A percentile compares a stretch with the other conserved stretches of the same genome.
Evolutionary conservation across 1,140 invertebrate species (phyloP).

Genomic region (Scaptomyza pallida): DNA sequence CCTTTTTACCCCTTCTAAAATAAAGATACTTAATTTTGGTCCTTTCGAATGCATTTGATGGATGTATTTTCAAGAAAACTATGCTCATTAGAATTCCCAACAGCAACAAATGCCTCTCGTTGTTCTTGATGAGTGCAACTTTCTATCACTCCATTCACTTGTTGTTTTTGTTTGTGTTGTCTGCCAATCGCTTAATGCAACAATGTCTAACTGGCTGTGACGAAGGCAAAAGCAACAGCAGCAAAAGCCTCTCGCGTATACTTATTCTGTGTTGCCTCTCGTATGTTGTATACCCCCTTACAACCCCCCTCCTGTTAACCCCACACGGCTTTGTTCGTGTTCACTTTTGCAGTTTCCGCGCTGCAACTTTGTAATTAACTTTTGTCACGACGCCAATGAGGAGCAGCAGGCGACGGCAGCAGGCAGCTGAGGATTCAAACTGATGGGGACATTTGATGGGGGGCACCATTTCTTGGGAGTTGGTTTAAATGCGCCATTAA

Average conservation of each 20-base stretch:
- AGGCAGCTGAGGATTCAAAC: constrained; percentile 21
- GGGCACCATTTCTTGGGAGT: constrained; percentile 14
- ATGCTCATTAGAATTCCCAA: constrained; percentile 36
- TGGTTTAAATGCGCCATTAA: constrained; percentile 13
- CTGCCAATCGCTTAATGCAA: constrained; percentile 58
- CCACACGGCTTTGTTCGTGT: constrained; percentile 56
- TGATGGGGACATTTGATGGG: constrained; percentile 17
- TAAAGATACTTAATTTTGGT: no score
- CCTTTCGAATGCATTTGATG: background rate
- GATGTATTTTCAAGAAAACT: constrained; percentile 2
- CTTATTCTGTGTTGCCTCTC: constrained; percentile 15
- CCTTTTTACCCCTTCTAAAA: no score
- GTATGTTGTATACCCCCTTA: constrained; percentile 13
- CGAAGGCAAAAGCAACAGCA: constrained; percentile 33
- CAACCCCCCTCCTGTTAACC: background rate
- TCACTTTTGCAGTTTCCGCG: constrained; percentile 70
- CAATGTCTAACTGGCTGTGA: constrained; percentile 72
- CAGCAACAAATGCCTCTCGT: constrained; percentile 3
- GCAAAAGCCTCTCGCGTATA: constrained; percentile 19
- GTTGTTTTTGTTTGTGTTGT: constrained; percentile 43
- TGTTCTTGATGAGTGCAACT: constrained; percentile 50
- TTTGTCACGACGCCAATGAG: constrained; percentile 70
- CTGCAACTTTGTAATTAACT: constrained; percentile 81
- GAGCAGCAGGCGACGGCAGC: background rate
- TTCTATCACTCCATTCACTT: constrained; percentile 69